These are phyloP conservation scores for Siniperca knerii DNA, from an alignment of 2,113 vertebrate species.

Conservation along the genomic window DNA sequence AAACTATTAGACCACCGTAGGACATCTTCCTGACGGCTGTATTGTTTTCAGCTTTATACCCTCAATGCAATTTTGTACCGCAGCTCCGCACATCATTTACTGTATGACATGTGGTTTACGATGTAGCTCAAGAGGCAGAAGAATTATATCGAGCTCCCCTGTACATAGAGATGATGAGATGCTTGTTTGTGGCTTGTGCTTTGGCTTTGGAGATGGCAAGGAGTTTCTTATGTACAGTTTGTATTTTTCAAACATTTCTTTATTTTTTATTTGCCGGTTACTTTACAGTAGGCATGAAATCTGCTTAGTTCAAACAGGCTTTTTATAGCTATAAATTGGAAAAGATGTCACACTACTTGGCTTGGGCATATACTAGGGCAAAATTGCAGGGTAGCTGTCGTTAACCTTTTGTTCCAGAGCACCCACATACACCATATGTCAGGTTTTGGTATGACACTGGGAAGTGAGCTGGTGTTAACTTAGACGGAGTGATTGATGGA, in stretches of 20 bases:
- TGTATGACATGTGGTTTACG: conserved; percentile 16
- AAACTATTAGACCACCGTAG: conserved; percentile 65
- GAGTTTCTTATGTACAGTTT: neutral
- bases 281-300: neutral
- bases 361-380: neutral
- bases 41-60: conserved; percentile 31
- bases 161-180: conserved; percentile 14
- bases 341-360: conserved; percentile 3
- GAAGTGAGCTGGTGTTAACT: conserved; percentile 15
- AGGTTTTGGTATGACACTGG: conserved; percentile 7
- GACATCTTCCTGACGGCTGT: conserved; percentile 54
- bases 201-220: neutral
- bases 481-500: conserved; percentile 5
- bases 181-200: conserved; percentile 8
- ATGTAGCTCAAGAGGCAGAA: conserved; percentile 20
- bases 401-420: conserved; percentile 31
- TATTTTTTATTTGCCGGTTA: neutral
- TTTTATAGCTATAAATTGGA: neutral
- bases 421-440: conserved; percentile 1
- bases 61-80: conserved; percentile 40
- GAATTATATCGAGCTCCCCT: conserved; percentile 23
- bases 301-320: neutral
- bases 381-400: conserved; percentile 4
- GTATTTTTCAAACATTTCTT: neutral
- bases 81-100: conserved; percentile 35